Evolutionary conservation across 2,888 invertebrate genomes (phyloP).

Genomic region (Limnephilus lunatus): DNA sequence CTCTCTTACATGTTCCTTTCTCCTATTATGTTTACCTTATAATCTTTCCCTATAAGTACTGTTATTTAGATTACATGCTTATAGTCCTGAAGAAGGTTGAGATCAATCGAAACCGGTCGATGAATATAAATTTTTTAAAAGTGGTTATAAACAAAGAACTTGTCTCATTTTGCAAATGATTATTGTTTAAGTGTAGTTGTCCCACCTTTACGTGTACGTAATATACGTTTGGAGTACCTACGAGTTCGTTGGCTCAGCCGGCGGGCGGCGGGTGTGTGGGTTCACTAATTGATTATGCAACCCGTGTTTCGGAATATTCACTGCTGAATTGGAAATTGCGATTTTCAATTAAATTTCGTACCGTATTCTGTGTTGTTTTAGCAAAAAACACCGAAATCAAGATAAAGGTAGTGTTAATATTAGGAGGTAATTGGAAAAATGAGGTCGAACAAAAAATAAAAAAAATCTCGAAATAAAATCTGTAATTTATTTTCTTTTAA

Average conservation of each 20-base stretch:
- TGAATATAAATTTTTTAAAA: too few relatives aligned
- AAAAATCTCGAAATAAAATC: not conserved
- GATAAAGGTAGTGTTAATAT: conserved; percentile 11
- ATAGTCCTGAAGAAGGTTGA: too few relatives aligned
- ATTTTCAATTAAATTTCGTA: conserved; percentile 32
- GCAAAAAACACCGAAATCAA: conserved; percentile 26
- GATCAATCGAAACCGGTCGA: too few relatives aligned
- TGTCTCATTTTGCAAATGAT: too few relatives aligned
- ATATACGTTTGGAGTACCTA: not conserved
- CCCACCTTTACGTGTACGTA: not conserved
- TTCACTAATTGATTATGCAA: conserved; percentile 10
- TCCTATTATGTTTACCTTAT: too few relatives aligned
- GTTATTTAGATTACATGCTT: too few relatives aligned
- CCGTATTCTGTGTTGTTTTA: not conserved
- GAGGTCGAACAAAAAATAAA: not conserved
- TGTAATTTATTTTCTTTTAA: not conserved
- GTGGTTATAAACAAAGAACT: too few relatives aligned
- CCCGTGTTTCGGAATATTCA: conserved; percentile 13
- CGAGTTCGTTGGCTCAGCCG: not conserved
- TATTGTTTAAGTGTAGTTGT: not conserved
- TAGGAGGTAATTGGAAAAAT: not conserved
- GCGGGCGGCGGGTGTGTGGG: not conserved
- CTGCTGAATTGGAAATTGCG: conserved; percentile 22
- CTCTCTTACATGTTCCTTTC: too few relatives aligned
- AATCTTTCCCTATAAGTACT: too few relatives aligned